phyloP scores from a whole-genome alignment of 2,113 vertebrate genomes.

The Pao palembangensis region DNA sequence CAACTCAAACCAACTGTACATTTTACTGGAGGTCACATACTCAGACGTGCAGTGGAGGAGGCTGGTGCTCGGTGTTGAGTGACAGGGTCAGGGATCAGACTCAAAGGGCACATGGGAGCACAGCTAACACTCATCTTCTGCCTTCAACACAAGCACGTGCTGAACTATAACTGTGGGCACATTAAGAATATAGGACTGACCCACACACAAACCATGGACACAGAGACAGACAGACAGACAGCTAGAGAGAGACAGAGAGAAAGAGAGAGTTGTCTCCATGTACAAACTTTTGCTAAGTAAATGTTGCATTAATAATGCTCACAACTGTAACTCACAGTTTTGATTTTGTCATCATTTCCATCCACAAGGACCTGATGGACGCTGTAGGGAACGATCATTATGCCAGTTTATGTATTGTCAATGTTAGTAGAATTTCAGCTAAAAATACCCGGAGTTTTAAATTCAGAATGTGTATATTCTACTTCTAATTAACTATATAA shows the following conservation, averaged over 20 bases:
- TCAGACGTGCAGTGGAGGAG: conserved; percentile 31
- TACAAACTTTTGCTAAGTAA: not conserved
- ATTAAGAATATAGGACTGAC: not conserved
- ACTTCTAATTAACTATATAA: no score
- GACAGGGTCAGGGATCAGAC: conserved; percentile 51
- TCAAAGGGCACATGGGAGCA: conserved; percentile 43
- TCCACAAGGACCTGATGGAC: no score
- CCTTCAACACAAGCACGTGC: not conserved
- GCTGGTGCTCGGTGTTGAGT: conserved; percentile 51
- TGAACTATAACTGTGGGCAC: conserved; percentile 4
- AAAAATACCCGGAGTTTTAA: no score
- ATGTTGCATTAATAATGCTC: no score
- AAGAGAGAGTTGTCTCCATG: not conserved
- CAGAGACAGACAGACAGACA: no score
- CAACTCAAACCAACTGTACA: conserved; percentile 12
- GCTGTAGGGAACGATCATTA: no score
- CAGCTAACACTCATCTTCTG: conserved; percentile 21
- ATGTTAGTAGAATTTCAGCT: no score
- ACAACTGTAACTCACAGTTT: no score
- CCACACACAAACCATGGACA: not conserved
- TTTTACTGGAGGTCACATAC: conserved; percentile 23
- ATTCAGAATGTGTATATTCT: no score
- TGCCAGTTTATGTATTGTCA: no score
- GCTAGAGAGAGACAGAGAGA: not conserved
- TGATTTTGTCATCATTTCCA: no score